Base-by-base conservation (phyloP, 2,113 vertebrate genomes). In the Megaceryle torquata region DNA sequence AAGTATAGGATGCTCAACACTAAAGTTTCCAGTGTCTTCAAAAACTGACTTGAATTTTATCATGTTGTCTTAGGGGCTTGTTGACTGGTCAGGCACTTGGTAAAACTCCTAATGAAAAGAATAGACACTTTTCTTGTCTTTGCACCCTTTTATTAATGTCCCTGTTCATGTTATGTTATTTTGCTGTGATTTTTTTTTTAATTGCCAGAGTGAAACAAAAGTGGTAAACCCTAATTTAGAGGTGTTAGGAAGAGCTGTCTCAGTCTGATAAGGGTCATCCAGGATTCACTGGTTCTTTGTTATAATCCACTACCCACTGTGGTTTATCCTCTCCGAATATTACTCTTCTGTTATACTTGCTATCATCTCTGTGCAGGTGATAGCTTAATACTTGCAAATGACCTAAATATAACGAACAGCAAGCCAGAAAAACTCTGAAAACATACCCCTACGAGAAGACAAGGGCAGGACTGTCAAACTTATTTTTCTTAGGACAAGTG, bases 1-100 rank as follows among this genome's bases (percentile, higher is more conserved):
- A 67, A 67, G 2, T 39, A 46, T 35, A 69, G 68, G 60, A 65
- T 79, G 26, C 48, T 69, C 54, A 35, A 12, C 21, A 11, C 5
- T 69, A 65, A 90, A 56, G 54, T 89, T 95, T 85, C 17, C 53
- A 63, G 24, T 48, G 43, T 70, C 71, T 80, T 96, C 43, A 75
- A 89, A 96, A 91, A 95, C 48, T 41, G 2, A 6, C 22, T 95
- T 93, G 25, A 59, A 33, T 71, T 91, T 94, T 89, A 82, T 74
- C 53, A 15, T 57, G 16, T 59, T 88, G 5, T 44, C 14, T 82
- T 63, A 75, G 63, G 61, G 41, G 15, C 44, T 75, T 76, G 11
- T 87, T 95, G 91, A 33, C 48, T 79, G 28, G 37, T 75, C 88
- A 86, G 75, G 79, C 13, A 63, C 25, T 69, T 35, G 26, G 9